These are phyloP conservation scores for Thymelicus sylvestris DNA, from an alignment of 2,888 invertebrate species.

Conservation along the genomic window DNA sequence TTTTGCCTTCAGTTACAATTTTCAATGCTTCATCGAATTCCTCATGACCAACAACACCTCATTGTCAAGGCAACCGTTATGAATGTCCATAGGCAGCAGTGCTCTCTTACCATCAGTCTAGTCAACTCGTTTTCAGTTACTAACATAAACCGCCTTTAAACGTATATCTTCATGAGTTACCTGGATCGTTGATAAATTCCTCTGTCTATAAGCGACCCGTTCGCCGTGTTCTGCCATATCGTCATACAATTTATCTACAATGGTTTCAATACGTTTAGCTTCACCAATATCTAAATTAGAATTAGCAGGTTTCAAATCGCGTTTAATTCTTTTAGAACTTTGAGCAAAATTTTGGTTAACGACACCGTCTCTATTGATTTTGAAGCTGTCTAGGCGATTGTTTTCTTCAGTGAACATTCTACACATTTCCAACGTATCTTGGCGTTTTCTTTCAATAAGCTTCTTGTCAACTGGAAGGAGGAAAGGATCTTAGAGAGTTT, in stretches of 20 bases:
- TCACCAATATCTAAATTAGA: slow-evolving; percentile 50
- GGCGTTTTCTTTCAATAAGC: slow-evolving; percentile 65
- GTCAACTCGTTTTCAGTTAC: too few species aligned
- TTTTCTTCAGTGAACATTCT: slow-evolving; percentile 64
- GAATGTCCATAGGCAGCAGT: too few species aligned
- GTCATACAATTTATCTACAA: slow-evolving; percentile 71
- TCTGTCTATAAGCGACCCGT: slow-evolving; percentile 56
- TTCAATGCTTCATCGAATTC: too few species aligned
- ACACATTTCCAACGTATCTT: slow-evolving; percentile 74
- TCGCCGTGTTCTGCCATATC: slow-evolving; percentile 56
- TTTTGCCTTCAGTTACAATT: too few species aligned
- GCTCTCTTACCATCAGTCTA: too few species aligned
- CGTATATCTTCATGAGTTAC: slow-evolving; percentile 35
- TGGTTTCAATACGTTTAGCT: slow-evolving; percentile 58
- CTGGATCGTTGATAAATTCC: slow-evolving; percentile 41
- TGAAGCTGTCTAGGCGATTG: slow-evolving; percentile 42
- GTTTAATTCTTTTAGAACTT: slow-evolving; percentile 47
- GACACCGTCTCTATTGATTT: slow-evolving; percentile 33
- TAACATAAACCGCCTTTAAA: background rate
- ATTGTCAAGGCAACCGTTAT: too few species aligned
- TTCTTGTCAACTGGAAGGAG: slow-evolving; percentile 61
- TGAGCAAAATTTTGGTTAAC: slow-evolving; percentile 34
- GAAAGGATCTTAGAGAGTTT: background rate
- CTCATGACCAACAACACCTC: too few species aligned
- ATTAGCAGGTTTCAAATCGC: slow-evolving; percentile 46